Evolutionary conservation across 1,140 invertebrate genomes (phyloP), one percentile per base, ranked within the genome.

Genomic region (Drosophila navojoa): DNA sequence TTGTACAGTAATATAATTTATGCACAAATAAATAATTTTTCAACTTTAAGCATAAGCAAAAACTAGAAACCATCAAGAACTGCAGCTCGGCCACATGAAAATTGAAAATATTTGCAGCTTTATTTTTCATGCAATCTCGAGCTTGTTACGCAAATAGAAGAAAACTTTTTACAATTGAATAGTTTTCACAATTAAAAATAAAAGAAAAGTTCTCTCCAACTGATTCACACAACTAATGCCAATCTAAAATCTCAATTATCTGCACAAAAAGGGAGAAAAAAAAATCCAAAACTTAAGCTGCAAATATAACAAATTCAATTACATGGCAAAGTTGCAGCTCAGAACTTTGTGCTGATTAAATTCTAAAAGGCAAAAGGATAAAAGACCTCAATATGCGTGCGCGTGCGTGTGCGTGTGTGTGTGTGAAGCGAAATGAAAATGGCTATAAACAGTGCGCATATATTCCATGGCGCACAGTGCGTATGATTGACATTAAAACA

Each of bases 401-500:
- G 35, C 44, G 15, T 59, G 25, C 6, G 32, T 50, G 32, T 57
- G 29, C 54, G 44, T 54, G 25, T 59, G 35, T 42, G 19, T 27
- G 25, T 42, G 19, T 35, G 10, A 19, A 47, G 29, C 19, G 5
- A 66, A 85, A 86, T 77, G 71, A 72, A 50, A 76, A 85, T 86
- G 49, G 71, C 57, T 52, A 72, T 68, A 82, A 86, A 64, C 68
- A 79, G 69, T 67, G 77, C 69, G 72, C 84, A 87, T 87, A 77
- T 74, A 87, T 87, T 87, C 82, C 76, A 71, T 69, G 79, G 84
- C 84, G 42, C 76, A 82, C 82, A 79, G 79, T 87, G 82, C 82
- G 76, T 87, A 87, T 87, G 84, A 87, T 87, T 87, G 82, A 79
- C 82, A 87, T 87, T 87, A 89, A 89, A 74, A 71, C 76, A 87